These are phyloP conservation scores for Drosophila hawaiiensis DNA, from an alignment of 2,888 invertebrate species.

Conservation along the genomic window DNA sequence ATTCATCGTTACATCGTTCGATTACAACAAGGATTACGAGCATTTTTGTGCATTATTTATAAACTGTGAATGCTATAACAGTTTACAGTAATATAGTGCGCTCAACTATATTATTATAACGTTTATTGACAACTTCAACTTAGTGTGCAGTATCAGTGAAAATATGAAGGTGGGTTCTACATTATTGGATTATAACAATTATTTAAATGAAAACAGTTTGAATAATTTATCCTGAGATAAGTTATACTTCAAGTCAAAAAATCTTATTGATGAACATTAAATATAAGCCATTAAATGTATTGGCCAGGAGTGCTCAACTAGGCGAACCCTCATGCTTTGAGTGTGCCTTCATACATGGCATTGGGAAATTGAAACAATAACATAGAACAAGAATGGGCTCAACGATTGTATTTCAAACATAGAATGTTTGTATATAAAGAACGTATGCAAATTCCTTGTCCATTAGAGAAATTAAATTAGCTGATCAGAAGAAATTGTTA, in stretches of 20 bases:
- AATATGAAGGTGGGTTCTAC: conserved; percentile 78
- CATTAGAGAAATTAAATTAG: not conserved
- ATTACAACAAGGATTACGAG: conserved; percentile 35
- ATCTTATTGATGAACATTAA: not conserved
- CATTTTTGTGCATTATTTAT: conserved; percentile 1
- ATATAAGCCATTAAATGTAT: not conserved
- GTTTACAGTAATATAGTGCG: conserved; percentile 27
- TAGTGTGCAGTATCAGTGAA: conserved; percentile 23
- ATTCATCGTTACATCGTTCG: conserved; percentile 12
- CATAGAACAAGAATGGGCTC: not conserved
- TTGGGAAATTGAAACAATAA: not conserved
- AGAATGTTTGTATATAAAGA: not conserved
- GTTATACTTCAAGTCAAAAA: not conserved
- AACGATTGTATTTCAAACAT: not conserved
- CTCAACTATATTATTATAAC: conserved; percentile 11
- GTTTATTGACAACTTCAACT: conserved; percentile 8
- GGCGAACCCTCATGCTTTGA: not conserved
- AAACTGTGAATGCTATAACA: conserved; percentile 20
- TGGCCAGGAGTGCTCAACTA: not conserved
- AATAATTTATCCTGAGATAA: not conserved
- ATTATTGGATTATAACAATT: not conserved
- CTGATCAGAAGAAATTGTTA: not conserved
- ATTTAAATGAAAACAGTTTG: not conserved
- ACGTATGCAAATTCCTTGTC: not conserved
- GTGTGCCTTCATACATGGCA: not conserved